These are phyloP conservation scores for Megaceryle maxima DNA, from an alignment of 2,113 vertebrate genomes.

Conservation along the genomic window DNA sequence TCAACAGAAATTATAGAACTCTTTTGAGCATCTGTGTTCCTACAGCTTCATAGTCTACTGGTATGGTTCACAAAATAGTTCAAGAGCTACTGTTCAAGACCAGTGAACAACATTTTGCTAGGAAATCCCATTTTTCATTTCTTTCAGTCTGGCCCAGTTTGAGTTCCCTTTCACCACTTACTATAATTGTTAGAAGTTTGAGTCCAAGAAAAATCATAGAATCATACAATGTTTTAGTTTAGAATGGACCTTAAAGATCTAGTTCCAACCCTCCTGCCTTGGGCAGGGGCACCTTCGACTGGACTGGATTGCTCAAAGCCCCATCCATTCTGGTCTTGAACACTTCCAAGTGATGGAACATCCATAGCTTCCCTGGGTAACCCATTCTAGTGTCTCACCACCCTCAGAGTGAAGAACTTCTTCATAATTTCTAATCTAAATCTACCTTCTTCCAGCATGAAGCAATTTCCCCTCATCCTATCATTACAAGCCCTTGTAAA, in stretches of 20 bases:
- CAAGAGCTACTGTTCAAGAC: neutral
- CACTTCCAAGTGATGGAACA: too few relatives aligned
- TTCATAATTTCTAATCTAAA: too few relatives aligned
- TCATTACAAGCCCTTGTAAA: too few relatives aligned
- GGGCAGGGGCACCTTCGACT: too few relatives aligned
- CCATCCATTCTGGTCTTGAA: too few relatives aligned
- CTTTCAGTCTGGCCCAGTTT: neutral
- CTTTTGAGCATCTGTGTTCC: neutral
- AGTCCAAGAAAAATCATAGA: neutral
- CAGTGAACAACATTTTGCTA: neutral
- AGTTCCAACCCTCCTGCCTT: neutral
- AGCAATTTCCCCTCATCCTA: too few relatives aligned
- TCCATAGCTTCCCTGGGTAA: too few relatives aligned
- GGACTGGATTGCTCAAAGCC: too few relatives aligned
- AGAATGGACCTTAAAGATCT: neutral
- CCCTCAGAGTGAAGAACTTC: too few relatives aligned
- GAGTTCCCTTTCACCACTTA: neutral
- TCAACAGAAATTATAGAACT: neutral
- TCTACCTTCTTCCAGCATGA: too few relatives aligned
- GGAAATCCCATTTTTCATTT: neutral
- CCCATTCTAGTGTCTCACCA: too few relatives aligned
- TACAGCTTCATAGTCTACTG: neutral
- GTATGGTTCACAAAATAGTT: neutral
- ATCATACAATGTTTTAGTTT: neutral
- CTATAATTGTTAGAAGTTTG: neutral